phyloP scores from a whole-genome alignment of 2,797 vertebrate species.

The Hydrolagus colliei region DNA sequence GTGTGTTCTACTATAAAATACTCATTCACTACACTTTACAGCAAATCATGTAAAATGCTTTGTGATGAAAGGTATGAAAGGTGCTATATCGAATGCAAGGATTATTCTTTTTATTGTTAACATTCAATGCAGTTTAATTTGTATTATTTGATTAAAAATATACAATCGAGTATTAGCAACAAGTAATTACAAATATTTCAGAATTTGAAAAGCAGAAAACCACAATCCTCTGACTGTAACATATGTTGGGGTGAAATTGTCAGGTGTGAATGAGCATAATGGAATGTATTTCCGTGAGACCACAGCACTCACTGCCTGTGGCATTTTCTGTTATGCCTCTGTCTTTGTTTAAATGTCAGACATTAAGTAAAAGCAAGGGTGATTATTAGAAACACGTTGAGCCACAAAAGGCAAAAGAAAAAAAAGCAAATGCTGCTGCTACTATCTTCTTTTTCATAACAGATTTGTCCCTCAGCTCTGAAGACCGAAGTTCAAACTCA shows the following conservation, averaged over 20 bases:
- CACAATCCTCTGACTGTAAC: background rate
- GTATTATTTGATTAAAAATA: background rate
- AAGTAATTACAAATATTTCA: background rate
- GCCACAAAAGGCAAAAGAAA: conserved; percentile 13
- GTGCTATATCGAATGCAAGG: too few relatives aligned
- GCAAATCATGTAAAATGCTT: too few relatives aligned
- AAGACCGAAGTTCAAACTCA: conserved; percentile 11
- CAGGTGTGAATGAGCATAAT: background rate
- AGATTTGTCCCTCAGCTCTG: background rate
- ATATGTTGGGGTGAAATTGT: background rate
- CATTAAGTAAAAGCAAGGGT: conserved; percentile 20
- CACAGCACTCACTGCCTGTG: conserved; percentile 23
- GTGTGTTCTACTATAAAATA: too few relatives aligned
- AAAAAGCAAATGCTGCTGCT: conserved; percentile 7
- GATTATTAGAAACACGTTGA: conserved; percentile 13
- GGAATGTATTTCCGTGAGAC: background rate
- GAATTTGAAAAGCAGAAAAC: conserved; percentile 1
- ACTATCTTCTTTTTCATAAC: background rate
- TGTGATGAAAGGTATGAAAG: too few relatives aligned
- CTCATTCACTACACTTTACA: too few relatives aligned
- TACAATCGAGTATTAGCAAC: background rate
- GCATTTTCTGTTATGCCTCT: conserved; percentile 18
- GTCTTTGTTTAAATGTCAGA: conserved; percentile 30
- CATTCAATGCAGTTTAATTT: background rate
- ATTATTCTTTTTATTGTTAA: too few relatives aligned